phyloP scores from a whole-genome alignment of 2,797 vertebrate genomes.

The Silurus lanzhouensis region DNA sequence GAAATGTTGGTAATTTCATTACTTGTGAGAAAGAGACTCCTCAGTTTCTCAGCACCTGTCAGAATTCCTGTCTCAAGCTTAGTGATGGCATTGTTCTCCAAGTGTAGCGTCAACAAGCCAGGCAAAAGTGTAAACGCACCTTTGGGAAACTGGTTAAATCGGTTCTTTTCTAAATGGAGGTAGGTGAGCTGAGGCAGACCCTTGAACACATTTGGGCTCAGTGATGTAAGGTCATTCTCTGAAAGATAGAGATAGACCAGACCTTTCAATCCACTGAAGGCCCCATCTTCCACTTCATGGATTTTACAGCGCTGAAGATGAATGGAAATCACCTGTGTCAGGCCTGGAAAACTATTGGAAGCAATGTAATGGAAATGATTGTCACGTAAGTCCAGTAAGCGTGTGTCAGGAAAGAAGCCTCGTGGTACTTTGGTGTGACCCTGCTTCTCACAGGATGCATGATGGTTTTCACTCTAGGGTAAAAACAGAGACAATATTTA shows the following conservation, averaged over 20 bases:
- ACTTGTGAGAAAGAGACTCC: conserved; percentile 82
- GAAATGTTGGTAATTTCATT: conserved; percentile 76
- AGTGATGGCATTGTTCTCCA: conserved; percentile 82
- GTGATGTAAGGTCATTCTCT: conserved; percentile 78
- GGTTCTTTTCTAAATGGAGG: conserved; percentile 87
- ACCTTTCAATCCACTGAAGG: conserved; percentile 81
- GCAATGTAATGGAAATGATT: conserved; percentile 82
- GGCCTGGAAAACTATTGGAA: conserved; percentile 75
- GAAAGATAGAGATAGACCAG: conserved; percentile 94
- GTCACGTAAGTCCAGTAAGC: conserved; percentile 82
- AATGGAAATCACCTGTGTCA: conserved; percentile 82
- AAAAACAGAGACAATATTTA: background rate
- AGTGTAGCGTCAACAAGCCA: conserved; percentile 83
- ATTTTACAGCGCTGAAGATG: conserved; percentile 89
- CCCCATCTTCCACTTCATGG: conserved; percentile 72
- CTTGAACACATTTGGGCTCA: conserved; percentile 77
- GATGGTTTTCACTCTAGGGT: conserved; percentile 70
- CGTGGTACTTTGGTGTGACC: conserved; percentile 81
- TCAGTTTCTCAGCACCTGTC: conserved; percentile 69
- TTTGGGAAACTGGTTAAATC: conserved; percentile 77
- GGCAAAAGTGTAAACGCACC: conserved; percentile 79
- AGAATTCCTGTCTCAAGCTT: conserved; percentile 73
- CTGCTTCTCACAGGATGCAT: conserved; percentile 82
- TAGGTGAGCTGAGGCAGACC: conserved; percentile 84
- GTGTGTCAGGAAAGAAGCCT: conserved; percentile 79